A percentile compares a stretch with the other conserved stretches of the same genome.
Conservation (phyloP, 1,140 invertebrate species). For the Drosophila miranda region DNA sequence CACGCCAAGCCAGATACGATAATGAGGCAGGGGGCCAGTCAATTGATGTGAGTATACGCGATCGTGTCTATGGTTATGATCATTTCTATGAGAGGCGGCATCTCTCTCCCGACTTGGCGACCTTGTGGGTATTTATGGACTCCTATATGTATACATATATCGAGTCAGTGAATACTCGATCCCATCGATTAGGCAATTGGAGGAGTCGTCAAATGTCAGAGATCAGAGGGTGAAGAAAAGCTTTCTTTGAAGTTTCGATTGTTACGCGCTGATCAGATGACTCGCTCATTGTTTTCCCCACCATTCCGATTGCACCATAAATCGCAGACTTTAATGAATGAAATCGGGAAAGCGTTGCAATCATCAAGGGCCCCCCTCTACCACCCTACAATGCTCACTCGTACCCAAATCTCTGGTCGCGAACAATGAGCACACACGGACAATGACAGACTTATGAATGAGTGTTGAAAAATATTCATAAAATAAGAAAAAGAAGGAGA, state of each 20-base stretch:
- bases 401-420: conserved; percentile 21
- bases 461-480: conserved; percentile 64
- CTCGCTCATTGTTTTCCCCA: conserved; percentile 23
- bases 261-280: conserved; percentile 47
- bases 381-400: conserved; percentile 21
- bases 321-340: conserved; percentile 54
- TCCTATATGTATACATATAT: conserved; percentile 1
- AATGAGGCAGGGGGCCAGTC: conserved; percentile 48
- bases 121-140: conserved; percentile 64
- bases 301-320: conserved; percentile 45
- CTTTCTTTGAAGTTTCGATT: neutral
- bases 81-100: conserved; percentile 9
- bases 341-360: conserved; percentile 72
- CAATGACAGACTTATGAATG: conserved; percentile 42
- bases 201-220: conserved; percentile 33
- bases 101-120: conserved; percentile 25
- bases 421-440: conserved; percentile 53
- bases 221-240: conserved; percentile 43
- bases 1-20: conserved; percentile 50
- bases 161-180: conserved; percentile 2
- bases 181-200: neutral
- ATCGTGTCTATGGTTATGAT: no score
- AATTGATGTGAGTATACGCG: conserved; percentile 41
- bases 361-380: conserved; percentile 13
- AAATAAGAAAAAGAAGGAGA: conserved; percentile 35